Conservation (phyloP, 2,113 vertebrate genomes). For the Zapornia atra region DNA sequence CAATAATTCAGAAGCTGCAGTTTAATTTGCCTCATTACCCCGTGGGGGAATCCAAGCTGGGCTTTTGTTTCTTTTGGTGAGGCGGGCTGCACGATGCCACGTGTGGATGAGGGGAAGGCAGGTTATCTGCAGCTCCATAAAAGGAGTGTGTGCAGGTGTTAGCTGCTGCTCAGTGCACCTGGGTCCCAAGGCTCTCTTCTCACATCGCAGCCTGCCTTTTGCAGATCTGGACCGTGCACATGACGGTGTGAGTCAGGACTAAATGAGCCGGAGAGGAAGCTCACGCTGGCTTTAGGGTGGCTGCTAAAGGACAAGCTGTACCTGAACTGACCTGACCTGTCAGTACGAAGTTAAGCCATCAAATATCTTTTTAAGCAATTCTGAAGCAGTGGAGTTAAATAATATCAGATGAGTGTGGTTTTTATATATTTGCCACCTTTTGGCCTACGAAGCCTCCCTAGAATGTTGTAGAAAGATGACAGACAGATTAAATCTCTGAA, state of each 20-base stretch:
- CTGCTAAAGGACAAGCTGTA: background rate
- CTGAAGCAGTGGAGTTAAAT: background rate
- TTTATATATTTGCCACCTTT: background rate
- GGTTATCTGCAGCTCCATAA: background rate
- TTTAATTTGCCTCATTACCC: background rate
- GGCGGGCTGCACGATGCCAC: background rate
- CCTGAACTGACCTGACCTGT: background rate
- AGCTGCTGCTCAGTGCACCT: fast-evolving
- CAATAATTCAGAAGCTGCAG: background rate
- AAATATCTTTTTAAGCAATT: background rate
- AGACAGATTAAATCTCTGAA: background rate
- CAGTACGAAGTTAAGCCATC: background rate
- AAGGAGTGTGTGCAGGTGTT: background rate
- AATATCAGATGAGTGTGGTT: background rate
- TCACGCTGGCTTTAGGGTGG: background rate
- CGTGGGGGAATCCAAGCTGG: background rate
- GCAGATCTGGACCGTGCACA: background rate
- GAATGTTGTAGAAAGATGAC: background rate
- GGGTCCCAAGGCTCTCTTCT: background rate
- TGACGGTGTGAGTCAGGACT: background rate
- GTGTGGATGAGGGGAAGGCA: fast-evolving
- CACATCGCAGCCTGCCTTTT: background rate
- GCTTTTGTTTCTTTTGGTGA: background rate
- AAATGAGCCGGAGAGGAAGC: background rate
- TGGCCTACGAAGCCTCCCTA: background rate